Conservation (phyloP, 2,888 invertebrate genomes). For the Pandemis corylana region DNA sequence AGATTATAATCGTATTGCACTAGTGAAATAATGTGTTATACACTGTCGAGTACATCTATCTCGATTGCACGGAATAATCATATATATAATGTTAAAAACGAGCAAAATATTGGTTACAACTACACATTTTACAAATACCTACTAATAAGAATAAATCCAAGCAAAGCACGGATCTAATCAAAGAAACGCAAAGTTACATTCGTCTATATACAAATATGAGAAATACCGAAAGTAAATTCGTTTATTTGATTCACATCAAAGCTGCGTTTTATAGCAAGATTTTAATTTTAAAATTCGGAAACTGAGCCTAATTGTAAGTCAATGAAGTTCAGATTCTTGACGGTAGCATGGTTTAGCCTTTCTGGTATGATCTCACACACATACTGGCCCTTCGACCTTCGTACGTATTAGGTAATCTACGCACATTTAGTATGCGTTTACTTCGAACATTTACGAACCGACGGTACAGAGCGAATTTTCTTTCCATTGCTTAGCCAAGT, state of each 20-base stretch:
- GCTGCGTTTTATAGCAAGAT: background rate
- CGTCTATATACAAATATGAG: background rate
- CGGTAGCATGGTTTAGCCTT: too few relatives aligned
- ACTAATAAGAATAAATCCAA: background rate
- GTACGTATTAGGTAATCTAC: too few relatives aligned
- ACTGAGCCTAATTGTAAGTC: background rate
- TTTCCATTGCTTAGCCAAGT: too few relatives aligned
- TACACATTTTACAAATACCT: constrained; percentile 2
- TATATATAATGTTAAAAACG: background rate
- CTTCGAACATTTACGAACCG: too few relatives aligned
- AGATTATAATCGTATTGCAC: constrained; percentile 35
- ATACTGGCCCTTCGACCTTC: too few relatives aligned
- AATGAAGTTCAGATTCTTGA: background rate
- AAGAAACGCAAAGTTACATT: background rate
- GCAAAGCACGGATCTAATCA: background rate
- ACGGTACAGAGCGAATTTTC: too few relatives aligned
- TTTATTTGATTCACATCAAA: background rate
- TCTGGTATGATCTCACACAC: too few relatives aligned
- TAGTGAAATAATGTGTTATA: constrained; percentile 29
- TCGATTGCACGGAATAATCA: constrained; percentile 27
- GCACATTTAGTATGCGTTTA: too few relatives aligned
- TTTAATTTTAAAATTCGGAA: background rate
- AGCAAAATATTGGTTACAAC: background rate
- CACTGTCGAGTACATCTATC: constrained; percentile 20
- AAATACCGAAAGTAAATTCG: background rate